These are phyloP conservation scores for Margaritifera margaritifera DNA, from an alignment of 2,888 invertebrate genomes.

Conservation along the genomic window DNA sequence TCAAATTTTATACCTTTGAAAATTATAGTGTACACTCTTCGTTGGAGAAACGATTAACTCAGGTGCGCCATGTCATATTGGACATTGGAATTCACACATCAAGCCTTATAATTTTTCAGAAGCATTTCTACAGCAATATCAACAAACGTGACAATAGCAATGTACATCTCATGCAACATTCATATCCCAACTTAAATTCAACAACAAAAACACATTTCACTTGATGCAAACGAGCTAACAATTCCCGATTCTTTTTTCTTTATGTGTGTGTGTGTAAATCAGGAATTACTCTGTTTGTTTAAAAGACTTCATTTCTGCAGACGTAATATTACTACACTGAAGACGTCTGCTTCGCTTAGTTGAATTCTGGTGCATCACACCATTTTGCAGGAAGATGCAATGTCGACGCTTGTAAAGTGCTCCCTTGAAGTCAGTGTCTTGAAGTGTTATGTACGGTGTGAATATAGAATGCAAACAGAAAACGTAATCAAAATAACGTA, in stretches of 20 bases:
- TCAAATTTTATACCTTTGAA: too few species aligned
- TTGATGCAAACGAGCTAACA: too few species aligned
- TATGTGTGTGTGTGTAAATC: background rate
- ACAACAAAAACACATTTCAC: too few species aligned
- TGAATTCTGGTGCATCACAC: background rate
- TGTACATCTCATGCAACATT: too few species aligned
- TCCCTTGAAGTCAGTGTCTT: background rate
- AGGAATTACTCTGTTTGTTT: background rate
- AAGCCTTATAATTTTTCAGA: too few species aligned
- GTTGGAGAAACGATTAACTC: too few species aligned
- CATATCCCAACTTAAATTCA: too few species aligned
- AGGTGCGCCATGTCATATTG: too few species aligned
- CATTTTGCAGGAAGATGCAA: background rate
- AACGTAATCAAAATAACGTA: background rate
- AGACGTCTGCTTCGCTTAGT: background rate
- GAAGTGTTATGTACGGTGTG: background rate
- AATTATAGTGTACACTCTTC: too few species aligned
- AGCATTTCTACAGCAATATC: too few species aligned
- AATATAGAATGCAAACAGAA: background rate
- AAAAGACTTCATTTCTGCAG: conserved; percentile 1
- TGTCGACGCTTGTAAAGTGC: background rate
- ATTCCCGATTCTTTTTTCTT: background rate
- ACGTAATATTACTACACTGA: background rate
- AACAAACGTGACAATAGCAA: too few species aligned
- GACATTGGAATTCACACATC: too few species aligned